Conservation (phyloP, 2,888 invertebrate genomes). For the Branchipolynoe longqiensis region DNA sequence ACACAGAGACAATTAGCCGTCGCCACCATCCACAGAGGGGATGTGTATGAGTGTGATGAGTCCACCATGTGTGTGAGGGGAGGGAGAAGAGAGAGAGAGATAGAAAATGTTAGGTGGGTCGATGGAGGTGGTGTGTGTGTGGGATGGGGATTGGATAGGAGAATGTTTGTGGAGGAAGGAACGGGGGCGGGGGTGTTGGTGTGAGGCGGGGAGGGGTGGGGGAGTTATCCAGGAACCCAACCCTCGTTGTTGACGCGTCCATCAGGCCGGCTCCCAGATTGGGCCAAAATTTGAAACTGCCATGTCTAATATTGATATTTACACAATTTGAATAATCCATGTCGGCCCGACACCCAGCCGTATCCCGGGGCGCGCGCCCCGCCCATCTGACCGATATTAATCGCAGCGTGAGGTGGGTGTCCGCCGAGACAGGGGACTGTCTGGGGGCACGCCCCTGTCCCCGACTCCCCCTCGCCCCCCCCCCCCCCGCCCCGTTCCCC, state of each 20-base stretch:
- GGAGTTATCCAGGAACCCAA: slow-evolving; percentile 18
- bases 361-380: background rate
- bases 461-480: background rate
- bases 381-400: slow-evolving; percentile 1
- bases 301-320: slow-evolving; percentile 51
- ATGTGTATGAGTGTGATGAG: background rate
- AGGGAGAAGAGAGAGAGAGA: background rate
- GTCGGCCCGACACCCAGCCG: background rate
- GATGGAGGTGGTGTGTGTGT: too few relatives aligned
- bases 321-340: slow-evolving; percentile 45
- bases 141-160: too few relatives aligned
- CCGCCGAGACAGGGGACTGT: background rate
- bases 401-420: background rate
- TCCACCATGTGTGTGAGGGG: background rate
- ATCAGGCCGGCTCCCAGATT: background rate
- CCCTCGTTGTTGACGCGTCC: slow-evolving; percentile 8
- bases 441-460: background rate
- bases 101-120: too few relatives aligned
- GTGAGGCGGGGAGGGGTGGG: background rate
- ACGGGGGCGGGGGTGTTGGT: background rate
- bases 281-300: slow-evolving; percentile 36
- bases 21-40: background rate
- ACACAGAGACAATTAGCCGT: background rate
- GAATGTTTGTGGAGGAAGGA: too few relatives aligned
- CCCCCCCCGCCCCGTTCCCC: background rate